Conservation (phyloP, 92 coral and sea anemone genomes). For the Hydrozoanthus gracilis region DNA sequence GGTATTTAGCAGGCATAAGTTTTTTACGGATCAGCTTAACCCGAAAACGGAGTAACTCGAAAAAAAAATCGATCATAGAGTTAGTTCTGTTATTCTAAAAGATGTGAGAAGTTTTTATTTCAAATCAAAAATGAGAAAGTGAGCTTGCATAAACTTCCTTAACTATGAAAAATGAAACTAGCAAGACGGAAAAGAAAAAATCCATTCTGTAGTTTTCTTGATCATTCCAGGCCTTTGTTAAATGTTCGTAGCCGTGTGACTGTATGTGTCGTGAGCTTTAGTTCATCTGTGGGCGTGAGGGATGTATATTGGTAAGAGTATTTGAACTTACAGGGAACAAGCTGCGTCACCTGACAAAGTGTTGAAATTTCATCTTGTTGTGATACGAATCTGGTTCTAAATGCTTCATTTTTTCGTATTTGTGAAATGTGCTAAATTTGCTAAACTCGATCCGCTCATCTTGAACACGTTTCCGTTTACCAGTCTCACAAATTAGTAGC, state of each 20-base stretch:
- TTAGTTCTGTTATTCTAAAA: too few relatives aligned
- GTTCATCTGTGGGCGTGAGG: neutral
- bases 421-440: neutral
- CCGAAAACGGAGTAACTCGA: neutral
- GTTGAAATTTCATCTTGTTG: too few relatives aligned
- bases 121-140: neutral
- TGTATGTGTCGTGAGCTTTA: neutral
- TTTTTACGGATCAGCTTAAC: neutral
- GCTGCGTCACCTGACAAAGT: neutral
- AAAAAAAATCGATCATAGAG: too few relatives aligned
- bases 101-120: too few relatives aligned
- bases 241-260: neutral
- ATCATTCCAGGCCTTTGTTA: neutral
- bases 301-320: neutral
- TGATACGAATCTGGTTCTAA: neutral
- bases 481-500: neutral
- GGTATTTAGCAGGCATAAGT: neutral
- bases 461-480: neutral
- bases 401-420: neutral
- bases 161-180: neutral
- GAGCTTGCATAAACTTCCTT: neutral
- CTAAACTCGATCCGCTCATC: neutral
- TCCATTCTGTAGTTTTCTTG: neutral
- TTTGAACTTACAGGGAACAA: neutral
- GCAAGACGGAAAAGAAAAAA: neutral